A percentile compares a stretch with the other conserved stretches of the same genome.
phyloP scores from a whole-genome alignment of 2,797 vertebrate genomes.

The Centroberyx gerrardi region DNA sequence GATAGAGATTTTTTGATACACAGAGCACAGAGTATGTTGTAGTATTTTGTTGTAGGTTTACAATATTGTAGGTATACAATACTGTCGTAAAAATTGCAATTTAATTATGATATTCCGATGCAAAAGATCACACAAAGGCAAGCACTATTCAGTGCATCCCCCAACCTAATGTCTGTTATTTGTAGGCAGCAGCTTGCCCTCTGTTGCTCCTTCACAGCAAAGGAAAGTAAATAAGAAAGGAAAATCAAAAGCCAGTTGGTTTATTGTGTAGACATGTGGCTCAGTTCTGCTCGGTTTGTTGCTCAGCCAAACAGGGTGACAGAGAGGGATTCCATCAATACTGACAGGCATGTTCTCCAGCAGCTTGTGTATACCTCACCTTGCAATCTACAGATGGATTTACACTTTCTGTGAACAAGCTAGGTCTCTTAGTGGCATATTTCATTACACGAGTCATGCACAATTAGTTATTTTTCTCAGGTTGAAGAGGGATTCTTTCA shows the following conservation, averaged over 20 bases:
- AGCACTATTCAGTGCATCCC: not conserved
- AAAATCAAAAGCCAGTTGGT: conserved; percentile 40
- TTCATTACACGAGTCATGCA: conserved; percentile 59
- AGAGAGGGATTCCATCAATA: conserved; percentile 37
- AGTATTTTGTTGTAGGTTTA: not conserved
- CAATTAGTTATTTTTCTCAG: conserved; percentile 72
- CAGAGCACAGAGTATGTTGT: too few relatives aligned
- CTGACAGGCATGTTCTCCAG: conserved; percentile 53
- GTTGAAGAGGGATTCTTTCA: conserved; percentile 85
- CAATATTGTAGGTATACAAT: not conserved
- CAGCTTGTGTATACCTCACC: conserved; percentile 36
- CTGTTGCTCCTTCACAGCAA: conserved; percentile 46
- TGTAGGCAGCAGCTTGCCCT: conserved; percentile 41
- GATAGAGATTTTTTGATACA: too few relatives aligned
- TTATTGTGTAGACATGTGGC: conserved; percentile 58
- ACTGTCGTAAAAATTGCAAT: not conserved
- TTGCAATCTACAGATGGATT: conserved; percentile 54
- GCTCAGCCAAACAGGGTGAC: conserved; percentile 59
- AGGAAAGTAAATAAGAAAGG: conserved; percentile 52
- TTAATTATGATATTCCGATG: conserved; percentile 12
- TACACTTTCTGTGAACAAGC: conserved; percentile 38
- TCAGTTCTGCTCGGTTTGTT: conserved; percentile 58
- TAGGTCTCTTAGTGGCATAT: conserved; percentile 48
- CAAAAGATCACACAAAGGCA: conserved; percentile 10
- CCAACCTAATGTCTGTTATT: conserved; percentile 48